These are phyloP conservation scores for Eubasilissa splendida DNA, from an alignment of 2,888 invertebrate genomes.

Conservation along the genomic window DNA sequence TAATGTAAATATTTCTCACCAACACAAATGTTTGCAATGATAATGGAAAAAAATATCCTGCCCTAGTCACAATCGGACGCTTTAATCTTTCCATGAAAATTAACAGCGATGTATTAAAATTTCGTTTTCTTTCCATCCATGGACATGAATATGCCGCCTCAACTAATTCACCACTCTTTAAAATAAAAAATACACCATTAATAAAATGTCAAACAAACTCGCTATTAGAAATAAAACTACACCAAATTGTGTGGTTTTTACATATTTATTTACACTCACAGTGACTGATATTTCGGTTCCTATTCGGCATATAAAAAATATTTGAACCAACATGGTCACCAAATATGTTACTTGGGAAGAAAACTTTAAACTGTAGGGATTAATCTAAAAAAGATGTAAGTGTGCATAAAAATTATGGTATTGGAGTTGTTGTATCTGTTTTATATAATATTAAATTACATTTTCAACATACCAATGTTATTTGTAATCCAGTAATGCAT, in stretches of 20 bases:
- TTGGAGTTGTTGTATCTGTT: neutral
- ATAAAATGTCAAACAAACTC: neutral
- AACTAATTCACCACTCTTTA: slow-evolving; percentile 44
- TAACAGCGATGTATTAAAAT: slow-evolving; percentile 42
- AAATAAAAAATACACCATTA: neutral
- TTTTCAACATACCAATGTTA: slow-evolving; percentile 64
- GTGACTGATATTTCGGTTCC: slow-evolving; percentile 54
- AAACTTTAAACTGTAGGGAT: slow-evolving; percentile 54
- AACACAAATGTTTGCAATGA: slow-evolving; percentile 55
- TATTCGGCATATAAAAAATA: slow-evolving; percentile 55
- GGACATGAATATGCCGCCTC: slow-evolving; percentile 44
- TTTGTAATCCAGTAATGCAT: slow-evolving; percentile 68
- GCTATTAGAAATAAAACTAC: no score
- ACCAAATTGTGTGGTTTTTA: neutral
- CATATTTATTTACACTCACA: slow-evolving; percentile 32
- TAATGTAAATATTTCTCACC: slow-evolving; percentile 28
- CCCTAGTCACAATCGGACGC: slow-evolving; percentile 53
- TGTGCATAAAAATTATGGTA: no score
- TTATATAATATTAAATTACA: neutral
- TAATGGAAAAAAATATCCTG: slow-evolving; percentile 56
- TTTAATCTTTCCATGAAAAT: slow-evolving; percentile 57
- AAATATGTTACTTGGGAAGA: slow-evolving; percentile 53
- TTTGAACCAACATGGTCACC: slow-evolving; percentile 56
- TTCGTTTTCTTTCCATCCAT: slow-evolving; percentile 42
- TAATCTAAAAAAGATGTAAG: slow-evolving; percentile 45